Conservation (phyloP, 1,140 invertebrate species). For the Bombyx mandarina region DNA sequence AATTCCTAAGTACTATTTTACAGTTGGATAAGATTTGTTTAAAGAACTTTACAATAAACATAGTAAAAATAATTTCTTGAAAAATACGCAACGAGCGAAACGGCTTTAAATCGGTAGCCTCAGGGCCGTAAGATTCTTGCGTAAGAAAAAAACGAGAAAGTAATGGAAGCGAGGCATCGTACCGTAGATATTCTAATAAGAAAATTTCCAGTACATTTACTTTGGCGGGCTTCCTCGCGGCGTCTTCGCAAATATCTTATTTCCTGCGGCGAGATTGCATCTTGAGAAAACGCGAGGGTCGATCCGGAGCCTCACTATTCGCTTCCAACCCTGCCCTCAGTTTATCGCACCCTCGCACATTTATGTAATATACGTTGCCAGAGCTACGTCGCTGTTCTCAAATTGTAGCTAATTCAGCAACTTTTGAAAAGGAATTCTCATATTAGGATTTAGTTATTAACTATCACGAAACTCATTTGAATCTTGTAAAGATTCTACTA, state of each 20-base stretch:
- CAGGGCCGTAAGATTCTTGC: constrained; percentile 48
- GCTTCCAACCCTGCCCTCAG: constrained; percentile 29
- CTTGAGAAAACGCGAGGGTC: constrained; percentile 68
- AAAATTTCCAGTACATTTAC: constrained; percentile 72
- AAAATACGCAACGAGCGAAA: constrained; percentile 16
- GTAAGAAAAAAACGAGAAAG: constrained; percentile 53
- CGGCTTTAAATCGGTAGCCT: constrained; percentile 30
- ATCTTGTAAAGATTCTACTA: too few species aligned
- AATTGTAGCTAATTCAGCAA: too few species aligned
- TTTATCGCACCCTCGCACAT: constrained; percentile 2
- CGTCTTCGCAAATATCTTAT: constrained; percentile 71
- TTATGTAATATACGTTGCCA: too few species aligned
- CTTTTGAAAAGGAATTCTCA: too few species aligned
- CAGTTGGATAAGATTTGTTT: too few species aligned
- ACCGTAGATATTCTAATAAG: constrained; percentile 70
- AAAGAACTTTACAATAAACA: too few species aligned
- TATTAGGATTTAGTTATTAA: too few species aligned
- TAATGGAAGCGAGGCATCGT: constrained; percentile 60
- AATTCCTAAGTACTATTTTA: too few species aligned
- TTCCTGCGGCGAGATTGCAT: constrained; percentile 70
- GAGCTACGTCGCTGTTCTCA: too few species aligned
- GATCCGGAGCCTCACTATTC: constrained; percentile 54
- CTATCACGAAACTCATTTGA: too few species aligned
- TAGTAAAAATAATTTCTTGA: not conserved
- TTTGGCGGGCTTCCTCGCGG: constrained; percentile 64